Conservation (phyloP, 2,797 vertebrate genomes). For the Dendrocincla fuliginosa region DNA sequence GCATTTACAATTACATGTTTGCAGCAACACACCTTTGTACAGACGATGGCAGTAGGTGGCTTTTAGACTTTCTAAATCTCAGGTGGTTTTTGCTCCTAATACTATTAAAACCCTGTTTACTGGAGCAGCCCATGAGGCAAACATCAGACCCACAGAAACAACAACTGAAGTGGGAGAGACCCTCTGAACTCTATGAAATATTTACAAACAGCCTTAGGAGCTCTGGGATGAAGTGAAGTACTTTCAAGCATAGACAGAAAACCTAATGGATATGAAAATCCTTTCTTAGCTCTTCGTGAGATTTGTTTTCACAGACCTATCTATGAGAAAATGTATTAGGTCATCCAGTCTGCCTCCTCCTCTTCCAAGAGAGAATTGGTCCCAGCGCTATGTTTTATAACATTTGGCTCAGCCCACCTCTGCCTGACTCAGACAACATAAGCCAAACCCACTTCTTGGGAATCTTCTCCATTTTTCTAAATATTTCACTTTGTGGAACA, state of each 20-base stretch:
- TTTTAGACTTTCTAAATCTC: neutral
- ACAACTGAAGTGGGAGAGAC: neutral
- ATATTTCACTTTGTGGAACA: neutral
- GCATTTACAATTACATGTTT: neutral
- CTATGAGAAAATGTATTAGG: neutral
- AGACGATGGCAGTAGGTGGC: neutral
- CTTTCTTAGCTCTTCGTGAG: neutral
- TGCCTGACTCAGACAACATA: neutral
- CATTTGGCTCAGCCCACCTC: neutral
- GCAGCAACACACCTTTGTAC: neutral
- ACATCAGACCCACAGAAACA: neutral
- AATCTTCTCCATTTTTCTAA: neutral
- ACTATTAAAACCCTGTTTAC: conserved; percentile 18
- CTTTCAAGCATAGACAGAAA: conserved; percentile 20
- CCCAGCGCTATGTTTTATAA: neutral
- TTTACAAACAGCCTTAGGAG: conserved; percentile 36
- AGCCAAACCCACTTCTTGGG: neutral
- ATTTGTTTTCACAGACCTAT: conserved; percentile 9
- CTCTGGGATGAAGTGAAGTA: conserved; percentile 23
- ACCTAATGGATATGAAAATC: conserved; percentile 27
- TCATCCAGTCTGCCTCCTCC: neutral
- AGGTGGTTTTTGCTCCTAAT: neutral
- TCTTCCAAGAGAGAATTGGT: neutral
- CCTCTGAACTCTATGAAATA: conserved; percentile 42
- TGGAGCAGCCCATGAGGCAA: neutral